Conservation (phyloP, 1,140 invertebrate species). For the Agrypnia vestita region DNA sequence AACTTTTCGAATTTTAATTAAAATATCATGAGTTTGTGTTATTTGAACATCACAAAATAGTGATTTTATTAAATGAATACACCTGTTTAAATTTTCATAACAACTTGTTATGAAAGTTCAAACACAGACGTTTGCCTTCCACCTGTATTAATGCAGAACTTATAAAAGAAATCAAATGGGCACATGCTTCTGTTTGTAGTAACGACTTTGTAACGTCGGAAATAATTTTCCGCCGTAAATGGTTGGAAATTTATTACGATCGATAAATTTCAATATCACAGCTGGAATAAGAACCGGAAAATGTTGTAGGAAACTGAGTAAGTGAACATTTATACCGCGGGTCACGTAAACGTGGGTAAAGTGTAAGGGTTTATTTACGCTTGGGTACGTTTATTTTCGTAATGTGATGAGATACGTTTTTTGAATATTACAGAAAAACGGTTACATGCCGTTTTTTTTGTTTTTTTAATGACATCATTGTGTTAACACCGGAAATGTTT, state of each 20-base stretch:
- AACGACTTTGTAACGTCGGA: conserved; percentile 37
- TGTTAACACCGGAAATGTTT: too few relatives aligned
- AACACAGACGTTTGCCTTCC: too few relatives aligned
- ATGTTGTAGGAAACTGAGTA: conserved; percentile 44
- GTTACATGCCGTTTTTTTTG: too few relatives aligned
- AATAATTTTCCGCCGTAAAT: conserved; percentile 47
- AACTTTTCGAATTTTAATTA: too few relatives aligned
- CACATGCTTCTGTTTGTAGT: conserved; percentile 11
- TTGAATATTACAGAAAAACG: neutral
- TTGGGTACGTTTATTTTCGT: neutral
- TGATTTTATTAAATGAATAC: too few relatives aligned
- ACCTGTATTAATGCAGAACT: too few relatives aligned
- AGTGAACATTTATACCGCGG: neutral
- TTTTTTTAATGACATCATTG: too few relatives aligned
- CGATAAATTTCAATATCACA: conserved; percentile 59
- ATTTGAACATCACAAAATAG: too few relatives aligned
- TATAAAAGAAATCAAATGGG: too few relatives aligned
- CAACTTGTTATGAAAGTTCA: too few relatives aligned
- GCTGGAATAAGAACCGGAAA: conserved; percentile 49
- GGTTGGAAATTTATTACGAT: conserved; percentile 53
- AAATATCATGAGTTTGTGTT: too few relatives aligned
- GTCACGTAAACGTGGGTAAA: conserved; percentile 11
- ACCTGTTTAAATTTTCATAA: too few relatives aligned
- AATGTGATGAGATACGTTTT: neutral
- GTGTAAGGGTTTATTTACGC: conserved; percentile 13